phyloP scores from a whole-genome alignment of 2,797 vertebrate genomes.

The Gastrophryne carolinensis region DNA sequence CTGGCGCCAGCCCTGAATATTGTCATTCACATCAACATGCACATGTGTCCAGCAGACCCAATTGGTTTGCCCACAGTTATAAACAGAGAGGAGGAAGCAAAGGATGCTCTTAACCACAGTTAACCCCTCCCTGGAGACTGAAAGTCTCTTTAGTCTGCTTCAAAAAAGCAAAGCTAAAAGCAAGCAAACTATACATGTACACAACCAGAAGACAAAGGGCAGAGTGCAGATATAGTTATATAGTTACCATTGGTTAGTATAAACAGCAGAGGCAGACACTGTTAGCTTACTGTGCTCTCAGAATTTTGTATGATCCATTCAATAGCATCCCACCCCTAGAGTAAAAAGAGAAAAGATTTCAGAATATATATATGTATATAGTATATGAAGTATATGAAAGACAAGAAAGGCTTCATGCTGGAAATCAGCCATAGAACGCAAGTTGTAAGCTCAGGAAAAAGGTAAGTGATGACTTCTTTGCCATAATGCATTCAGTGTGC shows the following conservation, averaged over 20 bases:
- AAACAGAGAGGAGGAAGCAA: too few relatives aligned
- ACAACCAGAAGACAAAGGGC: conserved; percentile 44
- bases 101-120: too few relatives aligned
- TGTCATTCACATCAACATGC: too few relatives aligned
- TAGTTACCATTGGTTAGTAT: conserved; percentile 76
- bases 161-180: not conserved
- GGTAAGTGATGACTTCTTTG: too few relatives aligned
- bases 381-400: too few relatives aligned
- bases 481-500: too few relatives aligned
- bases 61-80: too few relatives aligned
- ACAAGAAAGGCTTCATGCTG: not conserved
- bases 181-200: conserved; percentile 55
- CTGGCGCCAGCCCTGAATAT: too few relatives aligned
- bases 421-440: not conserved
- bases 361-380: not conserved
- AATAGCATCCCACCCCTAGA: conserved; percentile 97
- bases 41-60: too few relatives aligned
- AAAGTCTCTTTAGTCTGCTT: too few relatives aligned
- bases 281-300: conserved; percentile 80
- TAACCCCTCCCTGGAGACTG: too few relatives aligned
- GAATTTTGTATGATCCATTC: conserved; percentile 99
- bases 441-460: too few relatives aligned
- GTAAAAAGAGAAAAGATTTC: conserved; percentile 69
- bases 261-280: conserved; percentile 72
- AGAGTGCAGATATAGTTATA: conserved; percentile 55